These are phyloP conservation scores for Fragum sueziense DNA, from an alignment of 2,888 invertebrate species.

Conservation along the genomic window DNA sequence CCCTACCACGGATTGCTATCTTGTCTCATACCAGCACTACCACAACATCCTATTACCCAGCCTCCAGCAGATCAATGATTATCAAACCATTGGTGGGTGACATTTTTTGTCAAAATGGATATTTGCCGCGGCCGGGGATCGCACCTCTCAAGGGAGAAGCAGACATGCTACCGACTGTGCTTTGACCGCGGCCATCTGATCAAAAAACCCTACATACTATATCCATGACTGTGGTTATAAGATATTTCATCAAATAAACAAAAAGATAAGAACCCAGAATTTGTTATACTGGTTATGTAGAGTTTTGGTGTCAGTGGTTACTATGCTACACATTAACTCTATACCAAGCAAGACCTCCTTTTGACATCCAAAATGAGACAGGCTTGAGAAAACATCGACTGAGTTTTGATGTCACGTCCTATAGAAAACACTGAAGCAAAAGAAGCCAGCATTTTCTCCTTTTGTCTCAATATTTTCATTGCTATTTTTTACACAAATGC, in stretches of 20 bases:
- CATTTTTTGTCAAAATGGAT: background rate
- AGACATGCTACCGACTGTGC: background rate
- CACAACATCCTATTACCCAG: background rate
- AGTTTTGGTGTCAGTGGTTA: no score
- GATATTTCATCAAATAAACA: no score
- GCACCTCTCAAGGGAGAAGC: background rate
- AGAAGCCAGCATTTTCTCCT: background rate
- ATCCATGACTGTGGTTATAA: no score
- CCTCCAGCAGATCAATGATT: background rate
- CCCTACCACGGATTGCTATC: background rate
- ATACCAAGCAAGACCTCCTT: background rate
- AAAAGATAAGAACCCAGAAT: no score
- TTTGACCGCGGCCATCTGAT: background rate
- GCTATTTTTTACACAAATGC: no score
- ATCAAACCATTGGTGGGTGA: background rate
- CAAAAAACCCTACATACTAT: no score
- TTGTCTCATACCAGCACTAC: background rate
- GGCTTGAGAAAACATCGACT: background rate
- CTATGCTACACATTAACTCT: no score
- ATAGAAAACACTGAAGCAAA: background rate
- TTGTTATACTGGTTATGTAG: no score
- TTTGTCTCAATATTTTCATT: background rate
- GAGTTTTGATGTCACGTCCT: no score
- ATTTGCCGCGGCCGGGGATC: background rate
- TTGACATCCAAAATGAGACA: background rate